phyloP scores from a whole-genome alignment of 2,888 invertebrate genomes.

The Galerucella calmariensis region DNA sequence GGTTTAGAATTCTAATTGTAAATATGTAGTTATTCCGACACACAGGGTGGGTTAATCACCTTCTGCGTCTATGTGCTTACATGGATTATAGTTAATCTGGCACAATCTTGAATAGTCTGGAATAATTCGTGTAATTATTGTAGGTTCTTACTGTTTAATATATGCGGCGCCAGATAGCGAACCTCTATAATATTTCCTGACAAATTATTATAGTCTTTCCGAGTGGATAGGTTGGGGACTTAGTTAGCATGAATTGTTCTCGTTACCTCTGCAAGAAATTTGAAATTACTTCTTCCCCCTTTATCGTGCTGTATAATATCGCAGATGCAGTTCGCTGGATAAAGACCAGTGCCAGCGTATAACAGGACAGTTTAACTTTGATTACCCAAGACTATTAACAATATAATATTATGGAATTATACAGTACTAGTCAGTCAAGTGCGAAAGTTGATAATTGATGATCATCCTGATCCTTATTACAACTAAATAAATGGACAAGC shows the following conservation, averaged over 20 bases:
- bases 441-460: too few species aligned
- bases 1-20: background rate
- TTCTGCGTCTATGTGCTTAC: conserved; percentile 30
- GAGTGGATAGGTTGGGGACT: background rate
- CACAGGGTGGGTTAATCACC: background rate
- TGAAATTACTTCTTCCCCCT: conserved; percentile 3
- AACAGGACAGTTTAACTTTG: background rate
- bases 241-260: conserved; percentile 25
- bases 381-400: background rate
- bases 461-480: too few species aligned
- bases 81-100: conserved; percentile 42
- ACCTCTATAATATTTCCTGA: conserved; percentile 28
- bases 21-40: background rate
- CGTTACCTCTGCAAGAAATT: conserved; percentile 19
- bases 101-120: conserved; percentile 8
- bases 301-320: background rate
- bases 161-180: conserved; percentile 32
- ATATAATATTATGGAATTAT: too few species aligned
- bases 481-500: too few species aligned
- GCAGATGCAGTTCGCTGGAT: background rate
- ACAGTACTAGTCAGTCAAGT: too few species aligned
- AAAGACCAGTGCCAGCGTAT: background rate
- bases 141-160: conserved; percentile 32
- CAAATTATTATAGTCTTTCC: conserved; percentile 16
- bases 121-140: conserved; percentile 41